Evolutionary conservation across 2,113 vertebrate genomes (phyloP).

Genomic region (Lathamus discolor): DNA sequence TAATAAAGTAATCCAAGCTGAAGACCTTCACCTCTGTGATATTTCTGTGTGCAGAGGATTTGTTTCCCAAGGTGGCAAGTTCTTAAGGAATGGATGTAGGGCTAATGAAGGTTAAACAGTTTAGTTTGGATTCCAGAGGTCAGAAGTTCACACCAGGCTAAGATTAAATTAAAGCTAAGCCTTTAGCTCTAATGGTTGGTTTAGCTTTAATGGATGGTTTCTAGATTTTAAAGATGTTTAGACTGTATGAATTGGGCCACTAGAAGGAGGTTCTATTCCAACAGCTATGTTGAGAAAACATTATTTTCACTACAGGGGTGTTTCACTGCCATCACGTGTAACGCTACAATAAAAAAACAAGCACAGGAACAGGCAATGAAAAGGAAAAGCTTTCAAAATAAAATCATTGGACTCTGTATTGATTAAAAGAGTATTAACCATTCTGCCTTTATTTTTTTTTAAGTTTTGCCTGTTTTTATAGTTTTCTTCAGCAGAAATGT

Average conservation of each 20-base stretch:
- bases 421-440: not conserved
- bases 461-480: not conserved
- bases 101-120: constrained; percentile 22
- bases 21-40: constrained; percentile 5
- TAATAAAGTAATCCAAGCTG: not conserved
- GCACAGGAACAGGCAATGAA: not conserved
- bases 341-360: not conserved
- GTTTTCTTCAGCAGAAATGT: not conserved
- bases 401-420: not conserved
- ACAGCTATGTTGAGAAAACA: not conserved
- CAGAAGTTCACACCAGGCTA: not conserved
- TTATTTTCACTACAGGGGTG: not conserved
- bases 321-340: not conserved
- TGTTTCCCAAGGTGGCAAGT: not conserved
- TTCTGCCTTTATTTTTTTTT: not conserved
- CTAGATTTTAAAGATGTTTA: not conserved
- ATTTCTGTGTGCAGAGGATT: constrained; percentile 1
- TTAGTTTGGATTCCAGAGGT: constrained; percentile 32
- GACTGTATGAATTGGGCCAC: not conserved
- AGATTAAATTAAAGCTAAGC: constrained; percentile 26
- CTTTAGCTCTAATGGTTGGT: not conserved
- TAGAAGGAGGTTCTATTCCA: not conserved
- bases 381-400: not conserved
- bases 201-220: not conserved
- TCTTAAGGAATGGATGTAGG: constrained; percentile 22